Base-by-base conservation (phyloP, 1,140 invertebrate species). In the Drosophila eugracilis region DNA sequence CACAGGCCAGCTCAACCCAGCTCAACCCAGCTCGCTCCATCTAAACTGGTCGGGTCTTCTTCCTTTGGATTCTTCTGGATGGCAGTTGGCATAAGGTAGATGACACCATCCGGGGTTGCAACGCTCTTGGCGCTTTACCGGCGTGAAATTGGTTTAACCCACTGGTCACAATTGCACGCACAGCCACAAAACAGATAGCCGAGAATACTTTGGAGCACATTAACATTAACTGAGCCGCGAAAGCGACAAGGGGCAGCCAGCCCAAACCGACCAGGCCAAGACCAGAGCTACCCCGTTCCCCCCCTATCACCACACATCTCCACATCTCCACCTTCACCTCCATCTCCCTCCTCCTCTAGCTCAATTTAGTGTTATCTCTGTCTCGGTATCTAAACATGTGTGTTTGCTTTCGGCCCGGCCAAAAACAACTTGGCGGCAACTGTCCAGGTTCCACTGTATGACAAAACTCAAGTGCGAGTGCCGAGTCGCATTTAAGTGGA, bases 141-240 rank as follows among this genome's bases (percentile, higher is more conserved):
- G 86, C 86, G 86, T 90, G 86, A 90, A 90, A 90, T 90, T 90
- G 86, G 86, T 90, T 90, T 90, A 90, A 90, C 86, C 86, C 84
- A 83, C 83, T 86, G 83, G 83, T 86, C 83, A 86, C 83, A 86
- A 86, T 86, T 86, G 83, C 81, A 86, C 83, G 74, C 81, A 45
- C 42, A 45, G 42, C 42, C 42, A 26, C 42, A 45, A 24, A 45
- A 80, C 77, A 57, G 53, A 53, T 60, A 63, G 74, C 53, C 37
- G 62, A 62, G 72, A 62, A 62, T 71, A 85, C 58, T 85, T 85
- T 85, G 77, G 73, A 81, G 81, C 81, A 75, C 81, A 85, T 85
- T 85, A 77, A 86, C 80, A 85, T 85, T 86, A 85, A 85, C 80
- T 86, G 77, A 85, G 80, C 81, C 80, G 74, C 78, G 71, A 85